Conservation (phyloP, 2,888 invertebrate species). For the Drosophila kanekoi region DNA sequence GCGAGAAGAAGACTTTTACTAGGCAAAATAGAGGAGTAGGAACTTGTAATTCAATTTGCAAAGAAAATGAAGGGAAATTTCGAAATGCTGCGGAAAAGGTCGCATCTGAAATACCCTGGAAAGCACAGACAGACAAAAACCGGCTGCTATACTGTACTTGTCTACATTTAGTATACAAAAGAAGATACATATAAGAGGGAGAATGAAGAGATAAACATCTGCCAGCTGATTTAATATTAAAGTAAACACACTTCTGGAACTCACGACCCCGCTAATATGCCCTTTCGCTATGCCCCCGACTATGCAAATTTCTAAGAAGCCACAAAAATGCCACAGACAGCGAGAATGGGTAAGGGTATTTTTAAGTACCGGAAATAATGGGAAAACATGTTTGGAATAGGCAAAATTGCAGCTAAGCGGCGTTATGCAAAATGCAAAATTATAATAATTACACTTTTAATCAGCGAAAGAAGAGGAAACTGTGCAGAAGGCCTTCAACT, state of each 20-base stretch:
- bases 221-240: not conserved
- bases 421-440: constrained; percentile 35
- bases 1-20: constrained; percentile 2
- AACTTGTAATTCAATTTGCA: constrained; percentile 76
- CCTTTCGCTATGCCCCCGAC: not conserved
- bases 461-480: not conserved
- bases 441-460: not conserved
- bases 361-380: constrained; percentile 21
- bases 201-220: not conserved
- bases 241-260: not conserved
- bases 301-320: constrained; percentile 50
- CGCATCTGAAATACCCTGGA: constrained; percentile 28
- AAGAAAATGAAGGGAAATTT: constrained; percentile 42
- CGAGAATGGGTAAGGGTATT: constrained; percentile 7
- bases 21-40: constrained; percentile 42
- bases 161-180: not conserved
- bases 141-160: not conserved
- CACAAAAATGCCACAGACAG: constrained; percentile 54
- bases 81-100: not conserved
- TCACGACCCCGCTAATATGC: constrained; percentile 14
- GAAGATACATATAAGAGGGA: not conserved
- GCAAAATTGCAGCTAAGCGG: constrained; percentile 48
- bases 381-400: constrained; percentile 16
- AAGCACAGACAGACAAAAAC: not conserved
- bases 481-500: constrained; percentile 3